A percentile compares a stretch with the other conserved stretches of the same genome.
Conservation (phyloP, 2,888 invertebrate species). For the Cheiracanthium punctorium region DNA sequence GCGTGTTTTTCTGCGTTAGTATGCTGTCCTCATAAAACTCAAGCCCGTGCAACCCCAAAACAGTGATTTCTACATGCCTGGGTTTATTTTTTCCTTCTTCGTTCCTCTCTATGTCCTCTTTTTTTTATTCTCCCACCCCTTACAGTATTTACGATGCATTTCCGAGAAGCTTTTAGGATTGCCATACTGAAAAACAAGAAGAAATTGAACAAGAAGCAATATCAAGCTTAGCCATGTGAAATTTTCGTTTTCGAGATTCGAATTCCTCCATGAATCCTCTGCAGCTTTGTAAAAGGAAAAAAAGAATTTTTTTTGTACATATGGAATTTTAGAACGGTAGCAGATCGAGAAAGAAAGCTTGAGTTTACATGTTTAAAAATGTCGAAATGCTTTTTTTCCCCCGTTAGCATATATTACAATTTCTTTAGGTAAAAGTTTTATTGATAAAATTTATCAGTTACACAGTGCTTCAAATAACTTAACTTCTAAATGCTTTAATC, state of each 20-base stretch:
- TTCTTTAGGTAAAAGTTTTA: too few relatives aligned
- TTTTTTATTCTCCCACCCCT: not conserved
- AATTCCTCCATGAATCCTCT: constrained; percentile 53
- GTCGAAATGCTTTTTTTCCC: too few relatives aligned
- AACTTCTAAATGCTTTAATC: too few relatives aligned
- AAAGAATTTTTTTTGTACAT: not conserved
- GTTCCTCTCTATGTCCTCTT: constrained; percentile 7
- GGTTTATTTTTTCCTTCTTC: constrained; percentile 22
- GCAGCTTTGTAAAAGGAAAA: constrained; percentile 33
- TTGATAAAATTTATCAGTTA: too few relatives aligned
- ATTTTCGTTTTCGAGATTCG: constrained; percentile 38
- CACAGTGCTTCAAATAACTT: too few relatives aligned
- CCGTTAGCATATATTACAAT: too few relatives aligned
- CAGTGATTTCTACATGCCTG: constrained; percentile 46
- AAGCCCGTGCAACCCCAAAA: constrained; percentile 31
- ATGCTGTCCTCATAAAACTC: constrained; percentile 57
- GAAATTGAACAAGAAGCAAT: constrained; percentile 56
- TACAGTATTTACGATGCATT: constrained; percentile 61
- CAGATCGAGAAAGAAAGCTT: too few relatives aligned
- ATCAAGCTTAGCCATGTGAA: constrained; percentile 37
- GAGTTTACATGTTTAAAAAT: too few relatives aligned
- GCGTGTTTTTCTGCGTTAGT: constrained; percentile 22
- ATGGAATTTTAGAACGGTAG: too few relatives aligned
- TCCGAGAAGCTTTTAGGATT: constrained; percentile 52
- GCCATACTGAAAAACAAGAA: constrained; percentile 21